Conservation (phyloP, 2,888 invertebrate species). For the Erebia ligea region DNA sequence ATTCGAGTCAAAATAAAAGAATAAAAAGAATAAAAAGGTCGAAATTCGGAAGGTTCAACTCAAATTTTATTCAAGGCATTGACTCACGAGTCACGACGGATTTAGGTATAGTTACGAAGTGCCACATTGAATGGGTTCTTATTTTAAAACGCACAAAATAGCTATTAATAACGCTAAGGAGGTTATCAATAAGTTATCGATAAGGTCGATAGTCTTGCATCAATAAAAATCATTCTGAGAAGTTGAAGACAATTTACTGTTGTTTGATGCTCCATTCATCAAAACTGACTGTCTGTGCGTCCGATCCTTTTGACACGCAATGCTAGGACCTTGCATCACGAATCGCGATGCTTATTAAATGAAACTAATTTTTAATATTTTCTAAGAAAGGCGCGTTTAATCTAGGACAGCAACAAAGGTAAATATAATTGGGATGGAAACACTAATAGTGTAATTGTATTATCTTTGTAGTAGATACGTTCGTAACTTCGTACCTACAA, state of each 20-base stretch:
- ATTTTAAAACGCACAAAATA: constrained; percentile 51
- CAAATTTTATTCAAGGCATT: constrained; percentile 8
- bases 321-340: neutral
- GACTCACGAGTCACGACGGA: constrained; percentile 60
- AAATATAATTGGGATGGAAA: no score
- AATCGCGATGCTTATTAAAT: neutral
- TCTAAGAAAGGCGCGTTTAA: neutral
- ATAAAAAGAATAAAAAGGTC: no score
- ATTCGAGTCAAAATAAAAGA: no score
- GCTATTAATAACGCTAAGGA: neutral
- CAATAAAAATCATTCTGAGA: neutral
- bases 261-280: neutral
- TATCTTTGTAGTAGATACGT: no score
- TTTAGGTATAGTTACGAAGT: constrained; percentile 50
- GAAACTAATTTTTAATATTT: neutral
- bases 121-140: constrained; percentile 59
- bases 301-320: no score
- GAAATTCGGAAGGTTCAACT: no score
- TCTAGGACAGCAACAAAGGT: no score
- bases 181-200: neutral
- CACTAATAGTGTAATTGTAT: no score
- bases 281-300: neutral
- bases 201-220: neutral
- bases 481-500: no score
- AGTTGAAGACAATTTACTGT: neutral